These are phyloP conservation scores for Acronicta psi DNA, from an alignment of 2,888 invertebrate genomes.

Conservation along the genomic window DNA sequence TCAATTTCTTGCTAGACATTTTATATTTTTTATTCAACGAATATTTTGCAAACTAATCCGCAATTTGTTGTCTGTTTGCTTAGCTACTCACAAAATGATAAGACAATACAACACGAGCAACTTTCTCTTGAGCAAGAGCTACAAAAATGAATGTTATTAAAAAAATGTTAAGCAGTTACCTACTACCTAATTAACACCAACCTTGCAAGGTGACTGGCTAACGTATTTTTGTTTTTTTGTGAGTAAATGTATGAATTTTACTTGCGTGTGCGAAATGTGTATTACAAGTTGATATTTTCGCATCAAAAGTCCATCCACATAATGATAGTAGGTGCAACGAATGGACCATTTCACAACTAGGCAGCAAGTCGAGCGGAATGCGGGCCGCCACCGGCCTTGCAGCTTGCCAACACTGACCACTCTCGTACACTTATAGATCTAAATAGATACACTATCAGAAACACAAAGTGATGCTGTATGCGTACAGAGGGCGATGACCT, in stretches of 20 bases:
- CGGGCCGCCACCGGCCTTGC: conserved; percentile 85
- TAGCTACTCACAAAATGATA: conserved; percentile 3
- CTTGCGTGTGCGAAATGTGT: conserved; percentile 33
- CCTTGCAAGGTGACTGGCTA: conserved; percentile 45
- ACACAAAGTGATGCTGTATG: conserved; percentile 66
- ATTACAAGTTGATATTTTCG: conserved; percentile 34
- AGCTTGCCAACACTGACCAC: conserved; percentile 85
- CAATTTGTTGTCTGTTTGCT: background rate
- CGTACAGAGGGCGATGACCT: conserved; percentile 69
- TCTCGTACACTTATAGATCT: conserved; percentile 77
- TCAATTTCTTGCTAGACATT: conserved; percentile 48
- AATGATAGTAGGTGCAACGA: conserved; percentile 69
- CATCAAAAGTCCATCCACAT: conserved; percentile 53
- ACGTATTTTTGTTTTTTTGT: conserved; percentile 11
- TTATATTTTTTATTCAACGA: conserved; percentile 22
- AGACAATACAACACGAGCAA: conserved; percentile 23
- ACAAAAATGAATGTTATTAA: too few species aligned
- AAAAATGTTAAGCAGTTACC: too few species aligned
- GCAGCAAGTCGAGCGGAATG: conserved; percentile 81
- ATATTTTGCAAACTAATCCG: conserved; percentile 6
- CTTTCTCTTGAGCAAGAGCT: conserved; percentile 50
- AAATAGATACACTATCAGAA: conserved; percentile 70
- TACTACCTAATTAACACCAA: conserved; percentile 42
- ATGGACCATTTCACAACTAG: conserved; percentile 83
- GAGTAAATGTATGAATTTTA: conserved; percentile 41